Base-by-base conservation (phyloP, 2,888 invertebrate species). In the Cartodere bifasciata region DNA sequence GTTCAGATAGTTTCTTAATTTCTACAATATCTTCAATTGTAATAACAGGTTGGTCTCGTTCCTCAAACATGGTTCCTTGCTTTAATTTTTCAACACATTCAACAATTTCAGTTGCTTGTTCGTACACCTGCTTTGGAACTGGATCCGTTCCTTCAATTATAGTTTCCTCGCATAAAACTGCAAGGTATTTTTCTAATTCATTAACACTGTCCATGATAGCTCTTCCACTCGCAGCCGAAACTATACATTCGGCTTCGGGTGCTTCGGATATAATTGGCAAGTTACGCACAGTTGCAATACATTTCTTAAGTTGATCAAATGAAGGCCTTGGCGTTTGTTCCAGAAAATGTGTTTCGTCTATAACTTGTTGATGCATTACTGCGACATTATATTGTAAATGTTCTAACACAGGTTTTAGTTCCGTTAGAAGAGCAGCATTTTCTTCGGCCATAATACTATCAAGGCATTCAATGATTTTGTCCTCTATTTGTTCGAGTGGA, bases 381-480 rank as follows among this genome's bases (percentile, higher is more conserved):
- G 53, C 53, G 4, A 53, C 50, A 24, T 53, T 52, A 28, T 52
- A 53, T 30, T 54, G 54, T 13, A 54, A 28, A 37, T 49, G 51
- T 38, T 52, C 48, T n/a, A 54, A 34, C 6, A 47, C 36, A 20
- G 33, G 30, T 36, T 46, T 46, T 9, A 49, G 28, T 17, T 48
- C 42, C 9, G 38, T 34, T 7, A 40, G 35, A 22, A 34, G 23
- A 16, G 39, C 32, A 23, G 16, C 16, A 10, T 17, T 28, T 3
- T 45, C 41, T 30, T 44, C 42, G 7, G 36, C 28, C 37, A 39
- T 39, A 7, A 52, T 30, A n/a, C 28, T 23, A 33, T 61, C 55
- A 28, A 69, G 55, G n/a, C 65, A 61, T 38, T 67, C 60, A 28
- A 69, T 62, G 56, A 70, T 67, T 32, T 65, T 62, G 29, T 65